Percentiles rank a stretch among this genome's conserved stretches.
Conservation (phyloP, 2,797 vertebrate species). For the Huso huso region DNA sequence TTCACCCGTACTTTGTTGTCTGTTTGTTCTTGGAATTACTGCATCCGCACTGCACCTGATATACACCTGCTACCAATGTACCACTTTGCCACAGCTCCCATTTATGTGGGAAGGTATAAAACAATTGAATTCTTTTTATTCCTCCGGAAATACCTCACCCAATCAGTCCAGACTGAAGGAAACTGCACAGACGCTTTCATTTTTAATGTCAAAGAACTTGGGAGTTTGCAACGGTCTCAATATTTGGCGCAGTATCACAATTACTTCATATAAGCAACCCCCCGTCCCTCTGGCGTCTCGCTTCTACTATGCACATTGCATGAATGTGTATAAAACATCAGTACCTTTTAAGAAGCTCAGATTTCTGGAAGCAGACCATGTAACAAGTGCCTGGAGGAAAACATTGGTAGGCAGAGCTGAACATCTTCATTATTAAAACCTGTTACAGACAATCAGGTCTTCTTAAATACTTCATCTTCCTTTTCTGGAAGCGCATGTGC, state of each 20-base stretch:
- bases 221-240: conserved; percentile 11
- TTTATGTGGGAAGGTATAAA: neutral
- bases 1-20: no score
- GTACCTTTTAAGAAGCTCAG: conserved; percentile 14
- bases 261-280: conserved; percentile 14
- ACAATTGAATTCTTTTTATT: conserved; percentile 4
- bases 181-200: conserved; percentile 7
- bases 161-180: neutral
- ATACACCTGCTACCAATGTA: no score
- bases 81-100: no score
- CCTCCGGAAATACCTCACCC: neutral
- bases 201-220: conserved; percentile 9
- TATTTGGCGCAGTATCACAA: conserved; percentile 12
- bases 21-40: no score
- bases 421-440: conserved; percentile 26
- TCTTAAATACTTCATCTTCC: conserved; percentile 8
- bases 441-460: conserved; percentile 10
- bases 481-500: conserved; percentile 20
- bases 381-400: conserved; percentile 8
- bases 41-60: no score
- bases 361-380: conserved; percentile 2
- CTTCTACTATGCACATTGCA: conserved; percentile 12
- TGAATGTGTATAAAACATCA: conserved; percentile 11
- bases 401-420: conserved; percentile 18
- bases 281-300: neutral